These are phyloP conservation scores for Poecilia wingei DNA, from an alignment of 2,797 vertebrate genomes.

Conservation along the genomic window DNA sequence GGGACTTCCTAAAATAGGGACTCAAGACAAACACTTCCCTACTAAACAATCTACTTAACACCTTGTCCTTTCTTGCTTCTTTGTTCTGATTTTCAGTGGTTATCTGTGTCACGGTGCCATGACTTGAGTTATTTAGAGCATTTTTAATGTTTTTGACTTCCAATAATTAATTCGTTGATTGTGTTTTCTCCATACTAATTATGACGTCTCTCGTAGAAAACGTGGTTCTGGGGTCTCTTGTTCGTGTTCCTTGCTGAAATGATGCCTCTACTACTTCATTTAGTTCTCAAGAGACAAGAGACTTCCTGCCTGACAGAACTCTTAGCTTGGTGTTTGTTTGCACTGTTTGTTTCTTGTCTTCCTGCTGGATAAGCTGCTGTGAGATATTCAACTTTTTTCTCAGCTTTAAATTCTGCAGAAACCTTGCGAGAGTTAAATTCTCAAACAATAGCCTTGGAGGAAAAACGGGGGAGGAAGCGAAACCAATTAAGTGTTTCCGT, in stretches of 20 bases:
- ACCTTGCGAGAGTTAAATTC: neutral
- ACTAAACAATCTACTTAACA: slow-evolving; percentile 2
- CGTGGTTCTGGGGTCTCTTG: neutral
- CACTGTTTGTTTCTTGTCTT: neutral
- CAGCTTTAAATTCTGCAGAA: neutral
- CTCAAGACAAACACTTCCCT: slow-evolving; percentile 4
- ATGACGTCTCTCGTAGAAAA: neutral
- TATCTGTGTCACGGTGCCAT: neutral
- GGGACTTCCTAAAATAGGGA: slow-evolving; percentile 32
- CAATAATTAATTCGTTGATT: neutral
- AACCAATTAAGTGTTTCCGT: neutral
- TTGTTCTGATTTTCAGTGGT: neutral
- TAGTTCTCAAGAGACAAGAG: neutral
- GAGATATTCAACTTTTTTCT: neutral
- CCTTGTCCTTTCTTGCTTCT: neutral
- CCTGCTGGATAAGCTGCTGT: neutral
- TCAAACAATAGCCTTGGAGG: neutral
- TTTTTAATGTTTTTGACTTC: neutral
- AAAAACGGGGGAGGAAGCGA: neutral
- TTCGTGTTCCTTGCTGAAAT: neutral
- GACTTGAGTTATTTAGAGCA: neutral
- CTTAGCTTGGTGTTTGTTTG: neutral
- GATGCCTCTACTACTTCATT: neutral
- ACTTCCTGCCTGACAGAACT: neutral
- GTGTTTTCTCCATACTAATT: neutral